Conservation (phyloP, 2,797 vertebrate species). For the Geotrypetes seraphini region DNA sequence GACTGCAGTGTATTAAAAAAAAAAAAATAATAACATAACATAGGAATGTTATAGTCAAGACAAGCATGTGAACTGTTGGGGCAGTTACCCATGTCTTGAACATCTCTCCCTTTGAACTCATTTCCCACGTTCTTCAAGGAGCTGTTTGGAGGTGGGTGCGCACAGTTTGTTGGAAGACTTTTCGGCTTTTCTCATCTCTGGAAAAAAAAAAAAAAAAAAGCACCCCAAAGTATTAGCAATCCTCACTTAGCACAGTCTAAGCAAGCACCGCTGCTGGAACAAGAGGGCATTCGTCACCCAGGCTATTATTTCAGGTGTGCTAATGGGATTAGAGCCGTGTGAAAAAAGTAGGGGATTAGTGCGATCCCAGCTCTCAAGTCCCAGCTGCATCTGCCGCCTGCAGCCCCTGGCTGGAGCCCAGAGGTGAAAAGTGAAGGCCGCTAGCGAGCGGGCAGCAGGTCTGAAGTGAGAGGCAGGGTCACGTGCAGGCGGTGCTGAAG, state of each 20-base stretch:
- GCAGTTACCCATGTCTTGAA: too few species aligned
- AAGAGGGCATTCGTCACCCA: conserved; percentile 42
- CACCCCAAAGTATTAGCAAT: not conserved
- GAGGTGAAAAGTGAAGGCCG: conserved; percentile 20
- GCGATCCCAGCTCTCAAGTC: conserved; percentile 19
- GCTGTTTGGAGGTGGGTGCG: too few species aligned
- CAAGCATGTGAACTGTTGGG: too few species aligned
- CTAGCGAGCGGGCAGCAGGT: not conserved
- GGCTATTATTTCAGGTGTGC: conserved; percentile 70
- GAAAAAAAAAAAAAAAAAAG: not conserved
- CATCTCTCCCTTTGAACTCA: too few species aligned
- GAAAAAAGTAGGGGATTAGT: conserved; percentile 13
- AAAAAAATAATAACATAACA: too few species aligned
- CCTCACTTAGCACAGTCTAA: conserved; percentile 14
- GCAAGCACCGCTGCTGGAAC: conserved; percentile 12
- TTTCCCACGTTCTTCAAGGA: too few species aligned
- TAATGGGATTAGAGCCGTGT: conserved; percentile 54
- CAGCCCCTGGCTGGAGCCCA: conserved; percentile 9
- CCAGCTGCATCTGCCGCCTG: conserved; percentile 17
- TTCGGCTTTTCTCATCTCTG: not conserved
- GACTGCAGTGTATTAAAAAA: too few species aligned
- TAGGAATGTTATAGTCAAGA: too few species aligned
- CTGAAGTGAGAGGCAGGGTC: not conserved
- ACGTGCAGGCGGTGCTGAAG: conserved; percentile 23
- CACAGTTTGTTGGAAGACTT: too few species aligned